Evolutionary conservation across 2,797 vertebrate genomes (phyloP).

Genomic region (Amazona ochrocephala): DNA sequence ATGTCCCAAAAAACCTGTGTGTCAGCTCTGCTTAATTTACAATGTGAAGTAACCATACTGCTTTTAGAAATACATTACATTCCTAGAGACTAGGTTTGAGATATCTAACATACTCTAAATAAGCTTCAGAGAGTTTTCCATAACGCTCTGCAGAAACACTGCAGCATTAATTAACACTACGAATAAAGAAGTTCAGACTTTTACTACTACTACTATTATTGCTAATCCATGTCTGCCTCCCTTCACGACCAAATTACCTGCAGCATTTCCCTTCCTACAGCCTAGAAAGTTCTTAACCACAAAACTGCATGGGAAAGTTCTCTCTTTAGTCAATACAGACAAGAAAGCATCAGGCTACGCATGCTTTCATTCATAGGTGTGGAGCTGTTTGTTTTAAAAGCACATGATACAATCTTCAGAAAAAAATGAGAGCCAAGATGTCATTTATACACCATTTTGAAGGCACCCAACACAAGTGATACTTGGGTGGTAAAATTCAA

Average conservation of each 20-base stretch:
- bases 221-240: background rate
- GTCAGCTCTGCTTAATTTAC: background rate
- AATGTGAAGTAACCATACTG: background rate
- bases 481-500: background rate
- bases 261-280: background rate
- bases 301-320: background rate
- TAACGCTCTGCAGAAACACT: background rate
- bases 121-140: background rate
- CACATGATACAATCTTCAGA: background rate
- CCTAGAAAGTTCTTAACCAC: constrained; percentile 48
- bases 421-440: background rate
- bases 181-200: background rate
- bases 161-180: background rate
- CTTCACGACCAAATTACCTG: background rate
- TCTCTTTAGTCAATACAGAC: background rate
- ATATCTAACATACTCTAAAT: background rate
- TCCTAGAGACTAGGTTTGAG: background rate
- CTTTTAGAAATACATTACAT: background rate
- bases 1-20: background rate
- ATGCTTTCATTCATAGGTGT: background rate
- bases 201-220: background rate
- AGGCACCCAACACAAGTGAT: rapidly evolving
- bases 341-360: background rate
- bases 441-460: background rate
- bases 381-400: background rate